Evolutionary conservation across 2,113 vertebrate species (phyloP).

Genomic region (Hiodon alosoides): DNA sequence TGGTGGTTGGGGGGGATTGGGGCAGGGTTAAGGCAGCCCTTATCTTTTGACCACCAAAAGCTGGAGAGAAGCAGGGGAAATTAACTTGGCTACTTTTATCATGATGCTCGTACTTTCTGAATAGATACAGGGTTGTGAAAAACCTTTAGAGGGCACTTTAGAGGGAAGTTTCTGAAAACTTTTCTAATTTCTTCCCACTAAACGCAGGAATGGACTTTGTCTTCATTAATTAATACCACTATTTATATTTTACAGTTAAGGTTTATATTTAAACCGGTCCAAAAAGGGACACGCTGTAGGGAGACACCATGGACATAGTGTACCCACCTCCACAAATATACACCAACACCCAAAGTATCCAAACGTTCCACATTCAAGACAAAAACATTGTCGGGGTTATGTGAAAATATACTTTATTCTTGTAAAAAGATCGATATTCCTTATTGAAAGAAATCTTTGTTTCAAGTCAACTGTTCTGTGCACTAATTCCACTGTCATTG

Average conservation of each 20-base stretch:
- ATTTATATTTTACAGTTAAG: too few relatives aligned
- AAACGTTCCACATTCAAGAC: background rate
- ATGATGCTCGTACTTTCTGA: background rate
- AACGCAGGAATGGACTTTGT: too few relatives aligned
- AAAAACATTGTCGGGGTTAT: constrained; percentile 37
- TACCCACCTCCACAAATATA: background rate
- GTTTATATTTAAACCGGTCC: too few relatives aligned
- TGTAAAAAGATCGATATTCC: constrained; percentile 60
- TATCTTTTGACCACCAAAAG: background rate
- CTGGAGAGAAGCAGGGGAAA: too few relatives aligned
- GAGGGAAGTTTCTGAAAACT: background rate
- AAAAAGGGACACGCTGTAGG: too few relatives aligned
- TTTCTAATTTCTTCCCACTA: background rate
- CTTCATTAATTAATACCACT: too few relatives aligned
- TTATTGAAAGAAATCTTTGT: constrained; percentile 51
- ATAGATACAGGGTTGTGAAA: background rate
- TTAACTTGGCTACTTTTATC: background rate
- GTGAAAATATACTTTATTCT: constrained; percentile 76
- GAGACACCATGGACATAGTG: background rate
- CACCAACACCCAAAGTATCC: background rate
- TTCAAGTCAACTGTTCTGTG: constrained; percentile 46
- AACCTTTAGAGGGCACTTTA: background rate
- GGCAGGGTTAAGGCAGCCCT: background rate
- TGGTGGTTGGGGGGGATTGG: background rate
- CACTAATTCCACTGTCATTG: constrained; percentile 35